phyloP scores from a whole-genome alignment of 2,797 vertebrate species.

The Glyptemys insculpta region DNA sequence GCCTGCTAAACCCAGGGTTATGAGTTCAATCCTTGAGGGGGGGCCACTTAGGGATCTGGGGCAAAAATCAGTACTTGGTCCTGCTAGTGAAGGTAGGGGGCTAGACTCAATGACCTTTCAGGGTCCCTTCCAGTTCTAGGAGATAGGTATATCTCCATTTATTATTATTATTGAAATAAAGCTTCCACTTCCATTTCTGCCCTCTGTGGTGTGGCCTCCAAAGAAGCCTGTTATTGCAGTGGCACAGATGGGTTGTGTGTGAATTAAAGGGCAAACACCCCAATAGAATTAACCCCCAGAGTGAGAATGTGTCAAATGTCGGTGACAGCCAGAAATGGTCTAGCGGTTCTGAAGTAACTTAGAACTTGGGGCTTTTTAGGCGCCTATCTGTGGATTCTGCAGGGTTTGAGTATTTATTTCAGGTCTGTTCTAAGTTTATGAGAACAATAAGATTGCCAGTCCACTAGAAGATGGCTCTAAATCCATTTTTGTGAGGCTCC shows the following conservation, averaged over 20 bases:
- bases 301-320: rapidly evolving
- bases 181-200: background rate
- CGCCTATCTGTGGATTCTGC: background rate
- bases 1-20: too few relatives aligned
- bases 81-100: too few relatives aligned
- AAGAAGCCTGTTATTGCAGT: rapidly evolving
- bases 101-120: too few relatives aligned
- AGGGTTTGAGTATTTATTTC: background rate
- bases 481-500: rapidly evolving
- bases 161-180: too few relatives aligned
- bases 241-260: background rate
- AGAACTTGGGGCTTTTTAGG: background rate
- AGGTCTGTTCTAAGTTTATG: too few relatives aligned
- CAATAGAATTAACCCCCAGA: rapidly evolving
- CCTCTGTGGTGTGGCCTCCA: background rate
- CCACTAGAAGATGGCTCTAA: rapidly evolving
- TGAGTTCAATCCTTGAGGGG: too few relatives aligned
- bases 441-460: background rate
- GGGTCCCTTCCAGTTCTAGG: too few relatives aligned
- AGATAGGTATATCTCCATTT: too few relatives aligned
- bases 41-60: too few relatives aligned
- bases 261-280: background rate
- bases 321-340: background rate
- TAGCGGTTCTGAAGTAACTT: rapidly evolving
- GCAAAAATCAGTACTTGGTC: too few relatives aligned